Conservation (phyloP, 2,888 invertebrate species). For the Acanthoscelides obtectus region DNA sequence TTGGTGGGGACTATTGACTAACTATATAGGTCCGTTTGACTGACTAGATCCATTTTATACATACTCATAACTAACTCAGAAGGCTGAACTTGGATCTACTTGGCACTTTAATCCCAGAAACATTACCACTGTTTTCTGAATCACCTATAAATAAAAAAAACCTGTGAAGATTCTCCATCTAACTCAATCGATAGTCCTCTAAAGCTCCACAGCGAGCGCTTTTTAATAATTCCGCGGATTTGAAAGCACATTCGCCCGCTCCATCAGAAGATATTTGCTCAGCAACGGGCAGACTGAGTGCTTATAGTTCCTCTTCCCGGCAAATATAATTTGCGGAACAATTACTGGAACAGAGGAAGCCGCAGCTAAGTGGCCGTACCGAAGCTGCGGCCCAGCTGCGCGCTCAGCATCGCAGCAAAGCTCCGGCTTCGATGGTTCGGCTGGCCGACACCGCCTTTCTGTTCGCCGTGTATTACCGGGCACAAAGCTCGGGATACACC, state of each 20-base stretch:
- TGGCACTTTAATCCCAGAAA: no score
- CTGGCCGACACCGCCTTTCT: conserved; percentile 43
- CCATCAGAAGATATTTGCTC: conserved; percentile 33
- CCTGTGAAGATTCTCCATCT: background rate
- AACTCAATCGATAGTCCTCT: background rate
- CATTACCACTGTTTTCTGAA: no score
- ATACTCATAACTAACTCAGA: no score
- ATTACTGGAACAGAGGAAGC: conserved; percentile 46
- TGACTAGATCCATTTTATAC: no score
- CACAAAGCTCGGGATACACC: conserved; percentile 47
- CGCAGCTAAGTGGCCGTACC: conserved; percentile 45
- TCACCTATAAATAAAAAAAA: no score
- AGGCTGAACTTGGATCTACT: no score
- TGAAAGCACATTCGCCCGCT: background rate
- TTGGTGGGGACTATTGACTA: no score
- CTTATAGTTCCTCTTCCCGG: conserved; percentile 36
- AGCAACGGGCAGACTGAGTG: conserved; percentile 30
- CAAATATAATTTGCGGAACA: conserved; percentile 49
- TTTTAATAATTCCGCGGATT: background rate
- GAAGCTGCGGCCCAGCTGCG: conserved; percentile 30
- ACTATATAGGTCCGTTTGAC: no score
- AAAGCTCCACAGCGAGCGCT: background rate
- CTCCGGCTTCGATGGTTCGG: conserved; percentile 13
- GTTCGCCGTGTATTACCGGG: conserved; percentile 44
- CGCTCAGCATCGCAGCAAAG: conserved; percentile 17